Conservation (phyloP, 2,113 vertebrate genomes). For the Phalacrocorax pelagicus region DNA sequence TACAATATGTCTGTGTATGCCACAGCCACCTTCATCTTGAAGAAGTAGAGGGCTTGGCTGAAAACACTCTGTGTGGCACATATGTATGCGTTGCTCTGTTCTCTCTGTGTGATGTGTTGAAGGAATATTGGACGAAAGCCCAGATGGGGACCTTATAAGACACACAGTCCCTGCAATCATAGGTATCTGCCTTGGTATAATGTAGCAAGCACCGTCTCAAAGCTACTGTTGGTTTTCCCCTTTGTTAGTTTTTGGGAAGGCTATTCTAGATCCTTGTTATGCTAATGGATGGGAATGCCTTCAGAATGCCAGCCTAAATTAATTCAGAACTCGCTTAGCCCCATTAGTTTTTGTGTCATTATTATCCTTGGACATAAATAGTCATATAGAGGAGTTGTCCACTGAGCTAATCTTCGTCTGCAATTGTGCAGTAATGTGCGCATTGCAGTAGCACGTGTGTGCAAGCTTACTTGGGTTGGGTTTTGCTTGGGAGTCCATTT, state of each 20-base stretch:
- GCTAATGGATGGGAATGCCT: background rate
- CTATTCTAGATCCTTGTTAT: background rate
- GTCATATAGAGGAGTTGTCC: background rate
- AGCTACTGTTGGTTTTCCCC: background rate
- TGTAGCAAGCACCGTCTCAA: background rate
- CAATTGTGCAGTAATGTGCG: background rate
- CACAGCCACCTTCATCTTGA: background rate
- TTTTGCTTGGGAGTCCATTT: background rate
- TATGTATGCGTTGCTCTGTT: background rate
- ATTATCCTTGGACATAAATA: background rate
- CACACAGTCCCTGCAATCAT: background rate
- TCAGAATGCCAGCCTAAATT: background rate
- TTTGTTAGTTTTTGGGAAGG: background rate
- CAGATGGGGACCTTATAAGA: background rate
- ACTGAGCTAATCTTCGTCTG: background rate
- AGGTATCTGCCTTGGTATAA: background rate
- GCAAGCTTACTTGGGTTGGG: background rate
- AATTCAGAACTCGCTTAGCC: background rate
- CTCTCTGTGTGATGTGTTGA: background rate
- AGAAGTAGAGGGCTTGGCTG: conserved; percentile 13
- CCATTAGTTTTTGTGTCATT: background rate
- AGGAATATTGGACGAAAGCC: conserved; percentile 40
- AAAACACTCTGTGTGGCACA: background rate
- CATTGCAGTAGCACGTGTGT: background rate
- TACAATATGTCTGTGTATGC: conserved; percentile 21